Evolutionary conservation across 2,113 vertebrate species (phyloP).

Genomic region (Daubentonia madagascariensis): DNA sequence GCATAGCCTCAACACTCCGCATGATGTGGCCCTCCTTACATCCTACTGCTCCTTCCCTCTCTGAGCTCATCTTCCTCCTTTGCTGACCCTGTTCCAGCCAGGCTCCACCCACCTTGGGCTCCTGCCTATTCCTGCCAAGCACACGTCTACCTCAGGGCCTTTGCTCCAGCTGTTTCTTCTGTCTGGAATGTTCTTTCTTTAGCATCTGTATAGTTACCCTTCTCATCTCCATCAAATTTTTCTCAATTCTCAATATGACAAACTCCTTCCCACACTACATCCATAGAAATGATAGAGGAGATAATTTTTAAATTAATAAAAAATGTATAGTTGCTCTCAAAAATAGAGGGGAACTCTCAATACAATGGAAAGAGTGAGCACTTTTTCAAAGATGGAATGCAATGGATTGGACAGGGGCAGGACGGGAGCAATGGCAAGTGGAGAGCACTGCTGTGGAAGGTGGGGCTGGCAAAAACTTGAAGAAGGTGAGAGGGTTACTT

Average conservation of each 20-base stretch:
- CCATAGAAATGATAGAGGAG: neutral
- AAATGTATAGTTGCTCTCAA: neutral
- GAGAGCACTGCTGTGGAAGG: neutral
- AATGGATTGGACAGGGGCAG: neutral
- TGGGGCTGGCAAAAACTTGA: neutral
- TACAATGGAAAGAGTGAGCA: neutral
- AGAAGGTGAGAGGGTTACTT: neutral
- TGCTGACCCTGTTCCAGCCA: neutral
- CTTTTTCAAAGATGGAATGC: neutral
- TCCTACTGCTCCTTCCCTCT: neutral
- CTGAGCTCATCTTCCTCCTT: neutral
- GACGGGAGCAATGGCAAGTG: neutral
- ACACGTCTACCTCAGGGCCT: neutral
- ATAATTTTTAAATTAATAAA: neutral
- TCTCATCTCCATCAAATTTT: neutral
- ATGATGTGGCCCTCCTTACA: neutral
- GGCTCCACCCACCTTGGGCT: neutral
- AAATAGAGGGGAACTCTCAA: neutral
- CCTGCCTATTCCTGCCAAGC: neutral
- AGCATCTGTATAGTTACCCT: neutral
- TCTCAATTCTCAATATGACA: neutral
- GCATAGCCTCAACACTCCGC: neutral
- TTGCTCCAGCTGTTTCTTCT: neutral
- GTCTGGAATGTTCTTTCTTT: neutral
- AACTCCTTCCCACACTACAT: neutral